Evolutionary conservation across 2,797 vertebrate genomes (phyloP), one percentile per base, ranked within the genome.

Genomic region (Mallotus villosus): DNA sequence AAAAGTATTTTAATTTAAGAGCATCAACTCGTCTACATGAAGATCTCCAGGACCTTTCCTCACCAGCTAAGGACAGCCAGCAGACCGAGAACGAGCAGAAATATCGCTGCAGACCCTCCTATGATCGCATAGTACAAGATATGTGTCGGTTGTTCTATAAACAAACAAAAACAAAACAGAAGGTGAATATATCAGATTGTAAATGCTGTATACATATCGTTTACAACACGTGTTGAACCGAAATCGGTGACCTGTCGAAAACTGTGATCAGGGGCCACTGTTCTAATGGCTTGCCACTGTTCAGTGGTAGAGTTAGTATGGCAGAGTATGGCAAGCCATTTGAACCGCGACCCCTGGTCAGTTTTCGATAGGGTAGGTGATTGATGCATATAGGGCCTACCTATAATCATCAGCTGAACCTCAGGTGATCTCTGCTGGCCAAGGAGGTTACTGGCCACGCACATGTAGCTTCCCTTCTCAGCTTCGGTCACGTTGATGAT

Each of bases 391-490:
- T 55, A 55, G 1, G 8, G 46, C 9, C 6, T 76, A 87, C 84
- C 85, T 81, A 19, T 0, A 63, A 55, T 1, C 0, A 0, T n/a
- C 27, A 86, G 51, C 7, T 1, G 1, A 0, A 89, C 69, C n/a
- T 14, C 1, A 60, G 3, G 0, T 64, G 89, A 90, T 0, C 0
- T 55, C 11, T 83, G 19, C 5, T 5, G 4, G 1, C 85, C 86
- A 0, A 83, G 32, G 11, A 19, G 1, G 68, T 88, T 90, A 11
- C 9, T 14, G 1, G 88, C 85, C 67, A n/a, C 64, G 32, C 89
- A 91, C 68, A 64, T 82, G 76, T 84, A 91, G 63, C 49, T 46
- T 74, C 72, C 85, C 67, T 7, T 65, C 0, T 72, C 55, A 5
- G 0, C 57, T 2, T 9, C 51, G 1, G 51, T 19, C 51, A 55